Base-by-base conservation (phyloP, 2,113 vertebrate genomes). In the Noturus placidus region DNA sequence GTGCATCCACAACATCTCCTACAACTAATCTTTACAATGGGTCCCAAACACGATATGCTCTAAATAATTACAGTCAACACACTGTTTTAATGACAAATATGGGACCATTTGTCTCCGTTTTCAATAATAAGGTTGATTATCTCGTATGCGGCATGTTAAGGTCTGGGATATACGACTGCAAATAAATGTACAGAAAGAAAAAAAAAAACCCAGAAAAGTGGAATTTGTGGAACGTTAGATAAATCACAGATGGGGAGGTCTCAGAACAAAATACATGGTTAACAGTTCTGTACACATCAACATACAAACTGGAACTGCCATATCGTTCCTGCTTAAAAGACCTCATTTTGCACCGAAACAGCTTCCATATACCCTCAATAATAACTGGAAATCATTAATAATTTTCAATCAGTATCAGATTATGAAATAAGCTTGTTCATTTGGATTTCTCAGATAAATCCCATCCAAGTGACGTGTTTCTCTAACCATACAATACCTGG, bases 401-500 rank as follows among this genome's bases (percentile, higher is more conserved):
- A 54, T 5, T 46, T 9, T 25, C 14, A 30, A 79, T 78, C 46
- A 7, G 27, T 30, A 6, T 8, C 27, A 30, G 15, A 8, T 56
- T 80, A 33, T 80, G 33, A 56, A 56, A 33, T 2, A 35, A 3
- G 8, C 56, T 80, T 9, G 9, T 57, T 19, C 52, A 30, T 35
- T 56, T 54, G 50, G 13, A 79, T 79, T 30, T 33, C 14, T 54
- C 8, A 33, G 27, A 80, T 56, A 33, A 80, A 57, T 80, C 22
- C 20, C 52, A 54, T 54, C 5, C 25, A 50, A n/a, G n/a, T 52
- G 42, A 50, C 9, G 14, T 25, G 46, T 46, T 50, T 14, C 30
- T 52, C 11, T n/a, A 52, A 77, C 1, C 8, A 27, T 3, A 78
- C 30, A 38, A n/a, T 88, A 99, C 98, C 97, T 98, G 97, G 80